Evolutionary conservation across 2,113 vertebrate species (phyloP), one percentile per base, ranked within the genome.

Genomic region (Cyprichromis sp.): DNA sequence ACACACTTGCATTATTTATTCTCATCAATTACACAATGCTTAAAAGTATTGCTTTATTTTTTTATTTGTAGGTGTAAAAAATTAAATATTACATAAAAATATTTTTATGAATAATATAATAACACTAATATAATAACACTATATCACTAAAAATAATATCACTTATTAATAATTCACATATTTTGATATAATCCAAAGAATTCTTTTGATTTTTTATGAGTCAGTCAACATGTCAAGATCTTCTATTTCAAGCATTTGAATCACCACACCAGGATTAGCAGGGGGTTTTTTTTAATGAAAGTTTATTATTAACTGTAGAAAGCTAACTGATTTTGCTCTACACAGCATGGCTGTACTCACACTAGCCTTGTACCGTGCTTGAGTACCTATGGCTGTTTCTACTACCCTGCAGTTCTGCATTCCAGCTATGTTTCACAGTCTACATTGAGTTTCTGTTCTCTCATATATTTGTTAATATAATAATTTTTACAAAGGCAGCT

Each of bases 251-350:
- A 63, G 17, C 59, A 63, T 63, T 36, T 19, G 59, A 63, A 36
- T 63, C 31, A 63, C 63, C 12, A 14, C 36, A 24, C 63, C 19
- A 14, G 7, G 1, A 68, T 38, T 40, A 8, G 11, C 4, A 2
- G 29, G 1, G 2, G 0, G 2, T 21, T 21, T 21, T 17, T 63
- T 34, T 7, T 2, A 0, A 66, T 68, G 14, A 40, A 68, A 38
- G 19, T 40, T 40, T 21, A 40, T 21, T 68, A 68, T 8, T 66
- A 66, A 68, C 3, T 68, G 63, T 21, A 5, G 34, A 12, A 66
- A 38, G 11, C 34, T 21, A 42, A 24, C 38, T 42, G 19, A 42
- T 24, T 42, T 40, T 71, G n/a, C 66, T 71, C 8, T 24, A 71
- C 66, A 24, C 36, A 42, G n/a, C n/a, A 71, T 24, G n/a, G 38